These are phyloP conservation scores for Chaetodon trifasciatus DNA, from an alignment of 2,797 vertebrate species.

Conservation along the genomic window DNA sequence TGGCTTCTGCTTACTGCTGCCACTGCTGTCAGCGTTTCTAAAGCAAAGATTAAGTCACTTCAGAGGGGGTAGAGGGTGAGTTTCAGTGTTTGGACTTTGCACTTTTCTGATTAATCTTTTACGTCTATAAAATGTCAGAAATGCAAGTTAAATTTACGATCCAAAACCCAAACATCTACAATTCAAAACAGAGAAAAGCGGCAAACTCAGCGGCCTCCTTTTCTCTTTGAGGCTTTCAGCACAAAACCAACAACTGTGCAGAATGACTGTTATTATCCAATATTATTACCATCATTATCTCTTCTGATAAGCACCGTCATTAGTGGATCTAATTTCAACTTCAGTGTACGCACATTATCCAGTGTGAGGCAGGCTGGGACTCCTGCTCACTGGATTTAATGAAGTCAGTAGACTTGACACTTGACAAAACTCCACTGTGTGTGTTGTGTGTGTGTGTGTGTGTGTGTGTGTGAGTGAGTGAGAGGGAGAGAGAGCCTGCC, in stretches of 20 bases:
- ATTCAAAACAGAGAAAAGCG: not conserved
- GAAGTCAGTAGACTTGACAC: slow-evolving; percentile 1
- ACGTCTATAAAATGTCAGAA: too few relatives aligned
- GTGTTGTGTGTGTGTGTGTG: slow-evolving; percentile 6
- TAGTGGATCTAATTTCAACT: slow-evolving; percentile 32
- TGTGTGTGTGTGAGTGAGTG: slow-evolving; percentile 2
- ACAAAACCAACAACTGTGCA: not conserved
- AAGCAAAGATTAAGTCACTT: too few relatives aligned
- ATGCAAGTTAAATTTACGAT: not conserved
- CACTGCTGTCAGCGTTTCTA: too few relatives aligned
- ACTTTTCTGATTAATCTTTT: not conserved
- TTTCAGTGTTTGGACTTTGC: too few relatives aligned
- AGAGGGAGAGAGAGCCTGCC: not conserved
- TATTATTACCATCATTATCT: slow-evolving; percentile 26
- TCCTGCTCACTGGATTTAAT: slow-evolving; percentile 15
- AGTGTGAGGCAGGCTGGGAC: not conserved
- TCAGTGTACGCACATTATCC: not conserved
- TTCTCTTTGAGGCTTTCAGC: not conserved
- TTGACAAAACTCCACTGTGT: not conserved
- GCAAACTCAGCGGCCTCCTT: not conserved
- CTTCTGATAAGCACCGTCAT: slow-evolving; percentile 10
- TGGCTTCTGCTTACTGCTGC: too few relatives aligned
- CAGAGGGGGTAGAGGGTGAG: too few relatives aligned
- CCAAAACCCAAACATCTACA: not conserved
- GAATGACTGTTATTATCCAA: slow-evolving; percentile 23